Percentiles rank a stretch among this genome's conserved stretches.
Conservation (phyloP, 2,888 invertebrate species). For the Leptopilina syphax region DNA sequence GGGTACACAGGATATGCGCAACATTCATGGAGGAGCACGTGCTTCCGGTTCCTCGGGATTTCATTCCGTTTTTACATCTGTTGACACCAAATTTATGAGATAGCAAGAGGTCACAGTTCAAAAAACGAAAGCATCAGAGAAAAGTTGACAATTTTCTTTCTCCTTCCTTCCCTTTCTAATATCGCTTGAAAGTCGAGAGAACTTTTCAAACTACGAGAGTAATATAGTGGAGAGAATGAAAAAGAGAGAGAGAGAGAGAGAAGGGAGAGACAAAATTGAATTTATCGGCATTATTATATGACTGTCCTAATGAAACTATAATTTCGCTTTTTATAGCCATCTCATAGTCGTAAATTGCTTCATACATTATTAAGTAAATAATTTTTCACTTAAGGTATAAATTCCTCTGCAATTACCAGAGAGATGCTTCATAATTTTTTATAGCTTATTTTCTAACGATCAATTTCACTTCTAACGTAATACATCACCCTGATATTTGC, state of each 20-base stretch:
- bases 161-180: conserved; percentile 51
- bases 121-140: not conserved
- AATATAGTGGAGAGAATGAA: no score
- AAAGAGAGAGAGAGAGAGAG: conserved; percentile 11
- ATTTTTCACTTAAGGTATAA: conserved; percentile 20
- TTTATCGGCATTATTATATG: conserved; percentile 49
- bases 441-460: conserved; percentile 8
- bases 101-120: conserved; percentile 50
- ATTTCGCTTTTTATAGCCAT: conserved; percentile 15
- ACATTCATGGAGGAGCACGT: conserved; percentile 52
- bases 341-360: conserved; percentile 19
- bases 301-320: conserved; percentile 23
- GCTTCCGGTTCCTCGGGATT: conserved; percentile 60
- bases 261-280: conserved; percentile 43
- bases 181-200: conserved; percentile 45
- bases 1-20: conserved; percentile 40
- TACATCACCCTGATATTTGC: not conserved
- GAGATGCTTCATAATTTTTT: not conserved
- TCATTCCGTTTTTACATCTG: conserved; percentile 57
- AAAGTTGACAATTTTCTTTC: conserved; percentile 44
- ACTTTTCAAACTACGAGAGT: conserved; percentile 41
- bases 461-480: not conserved
- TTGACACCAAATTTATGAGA: conserved; percentile 58
- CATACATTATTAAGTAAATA: conserved; percentile 15
- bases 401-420: conserved; percentile 22